A percentile compares a stretch with the other conserved stretches of the same genome.
These are phyloP conservation scores for Acanthopleura granulata DNA, from an alignment of 2,888 invertebrate species.

Conservation along the genomic window DNA sequence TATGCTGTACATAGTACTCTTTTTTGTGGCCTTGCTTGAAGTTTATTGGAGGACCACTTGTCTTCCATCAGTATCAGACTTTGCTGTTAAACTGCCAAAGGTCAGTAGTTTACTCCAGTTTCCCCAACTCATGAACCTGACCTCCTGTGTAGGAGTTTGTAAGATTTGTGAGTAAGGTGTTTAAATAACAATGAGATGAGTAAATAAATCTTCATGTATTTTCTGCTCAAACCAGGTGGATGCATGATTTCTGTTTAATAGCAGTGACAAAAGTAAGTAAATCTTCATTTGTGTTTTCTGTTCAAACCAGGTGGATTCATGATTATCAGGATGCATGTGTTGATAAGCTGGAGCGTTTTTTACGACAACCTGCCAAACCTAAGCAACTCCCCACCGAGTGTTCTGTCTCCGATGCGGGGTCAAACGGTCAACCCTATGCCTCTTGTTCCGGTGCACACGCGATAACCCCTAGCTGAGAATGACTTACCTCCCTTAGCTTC, in stretches of 20 bases:
- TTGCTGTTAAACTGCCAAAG: too few relatives aligned
- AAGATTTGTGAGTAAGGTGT: too few relatives aligned
- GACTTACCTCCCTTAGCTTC: slow-evolving; percentile 7
- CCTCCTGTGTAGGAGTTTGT: too few relatives aligned
- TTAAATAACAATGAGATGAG: too few relatives aligned
- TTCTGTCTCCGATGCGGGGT: slow-evolving; percentile 17
- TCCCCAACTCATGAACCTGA: too few relatives aligned
- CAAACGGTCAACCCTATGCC: slow-evolving; percentile 13
- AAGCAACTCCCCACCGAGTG: slow-evolving; percentile 16
- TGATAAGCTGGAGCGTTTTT: slow-evolving; percentile 97
- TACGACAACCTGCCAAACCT: slow-evolving; percentile 64
- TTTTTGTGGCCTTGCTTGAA: too few relatives aligned
- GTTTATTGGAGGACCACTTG: too few relatives aligned
- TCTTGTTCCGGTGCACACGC: slow-evolving; percentile 18
- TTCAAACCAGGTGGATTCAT: slow-evolving; percentile 84
- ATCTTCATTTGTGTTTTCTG: not conserved
- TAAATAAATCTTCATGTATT: too few relatives aligned
- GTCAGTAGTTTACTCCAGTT: too few relatives aligned
- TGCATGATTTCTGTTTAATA: slow-evolving; percentile 81
- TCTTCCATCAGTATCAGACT: too few relatives aligned
- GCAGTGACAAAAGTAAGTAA: not conserved
- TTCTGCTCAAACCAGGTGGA: slow-evolving; percentile 77
- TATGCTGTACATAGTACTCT: too few relatives aligned
- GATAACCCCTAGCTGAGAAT: slow-evolving; percentile 13
- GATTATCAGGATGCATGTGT: slow-evolving; percentile 99